Evolutionary conservation across 2,113 vertebrate species (phyloP), one percentile per base, ranked within the genome.

Genomic region (Onychostoma macrolepis): DNA sequence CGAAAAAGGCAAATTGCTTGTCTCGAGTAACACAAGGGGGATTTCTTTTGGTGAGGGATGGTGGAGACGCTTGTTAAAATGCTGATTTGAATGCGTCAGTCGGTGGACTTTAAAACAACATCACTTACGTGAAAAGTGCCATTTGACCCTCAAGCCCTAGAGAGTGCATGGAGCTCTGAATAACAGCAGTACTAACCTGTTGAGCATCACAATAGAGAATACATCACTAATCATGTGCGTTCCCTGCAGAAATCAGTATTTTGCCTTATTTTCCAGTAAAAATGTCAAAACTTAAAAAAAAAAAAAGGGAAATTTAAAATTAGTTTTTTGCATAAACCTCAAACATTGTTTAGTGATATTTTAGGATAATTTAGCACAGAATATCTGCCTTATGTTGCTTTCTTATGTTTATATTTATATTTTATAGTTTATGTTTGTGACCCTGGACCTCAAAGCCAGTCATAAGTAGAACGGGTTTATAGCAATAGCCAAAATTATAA

Each of bases 1-100:
- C 92, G 92, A 93, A 95, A 94, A 94, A 92, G 93, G 93, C 94
- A 95, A 95, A 96, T 95, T 95, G 94, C 94, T 94, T 95, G 94
- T 95, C 94, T 94, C 89, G 86, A 93, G 93, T 92, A 95, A 94
- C 93, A 90, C 83, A 81, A 61, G 90, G 89, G 87, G 90, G 13
- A 85, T 91, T 84, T 84, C 82, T 84, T 90, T 93, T 88, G 90
- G 89, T 38, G 67, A 79, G 83, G 43, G 76, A 92, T 74, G 86
- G 26, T 87, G 65, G 88, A 88, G 88, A 91, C 92, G 90, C 94
- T 93, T 94, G 92, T 93, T 95, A 94, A 95, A 90, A 94, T 87
- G 91, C 91, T 88, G 91, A 91, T 94, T 94, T 94, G 91, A 93
- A 92, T 93, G 91, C 91, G 69, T 88, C 84, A 30, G 75, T 77